These are phyloP conservation scores for Haliclona indistincta DNA, from an alignment of 37 sponge, comb jelly and placozoan genomes.

Conservation along the genomic window DNA sequence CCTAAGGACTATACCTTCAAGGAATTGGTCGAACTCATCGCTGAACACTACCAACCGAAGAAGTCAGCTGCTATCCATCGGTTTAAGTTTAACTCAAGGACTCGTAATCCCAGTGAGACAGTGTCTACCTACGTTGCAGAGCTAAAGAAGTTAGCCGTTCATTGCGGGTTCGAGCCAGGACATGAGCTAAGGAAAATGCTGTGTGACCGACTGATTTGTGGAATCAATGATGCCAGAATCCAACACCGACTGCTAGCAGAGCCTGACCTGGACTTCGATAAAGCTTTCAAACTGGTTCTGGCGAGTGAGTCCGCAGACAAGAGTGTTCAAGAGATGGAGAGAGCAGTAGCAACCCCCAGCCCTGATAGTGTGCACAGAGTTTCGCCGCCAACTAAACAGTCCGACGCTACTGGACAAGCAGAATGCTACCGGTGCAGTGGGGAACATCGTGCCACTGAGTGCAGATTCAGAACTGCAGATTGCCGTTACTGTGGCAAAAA, in stretches of 20 bases:
- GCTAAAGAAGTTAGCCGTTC: background rate
- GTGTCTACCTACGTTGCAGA: slow-evolving; percentile 9
- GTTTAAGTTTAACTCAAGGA: slow-evolving; percentile 1
- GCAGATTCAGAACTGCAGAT: too few species aligned
- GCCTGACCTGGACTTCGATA: background rate
- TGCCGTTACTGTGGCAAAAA: too few species aligned
- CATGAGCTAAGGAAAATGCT: too few species aligned
- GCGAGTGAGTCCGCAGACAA: slow-evolving; percentile 17
- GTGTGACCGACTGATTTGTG: background rate
- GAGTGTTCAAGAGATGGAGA: background rate
- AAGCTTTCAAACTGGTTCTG: slow-evolving; percentile 3
- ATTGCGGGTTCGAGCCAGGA: slow-evolving; percentile 14
- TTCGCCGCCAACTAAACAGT: too few species aligned
- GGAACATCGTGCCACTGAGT: too few species aligned
- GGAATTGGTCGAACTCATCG: too few species aligned
- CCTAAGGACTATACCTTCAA: too few species aligned
- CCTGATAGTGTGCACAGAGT: too few species aligned
- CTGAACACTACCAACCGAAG: slow-evolving; percentile 8
- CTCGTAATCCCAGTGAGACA: slow-evolving; percentile 13
- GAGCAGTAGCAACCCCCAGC: too few species aligned
- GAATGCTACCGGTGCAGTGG: too few species aligned
- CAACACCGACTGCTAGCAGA: background rate
- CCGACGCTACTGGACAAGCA: too few species aligned
- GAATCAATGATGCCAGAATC: too few species aligned
- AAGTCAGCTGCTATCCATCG: background rate